Evolutionary conservation across 2,797 vertebrate species (phyloP).

Genomic region (Artibeus jamaicensis): DNA sequence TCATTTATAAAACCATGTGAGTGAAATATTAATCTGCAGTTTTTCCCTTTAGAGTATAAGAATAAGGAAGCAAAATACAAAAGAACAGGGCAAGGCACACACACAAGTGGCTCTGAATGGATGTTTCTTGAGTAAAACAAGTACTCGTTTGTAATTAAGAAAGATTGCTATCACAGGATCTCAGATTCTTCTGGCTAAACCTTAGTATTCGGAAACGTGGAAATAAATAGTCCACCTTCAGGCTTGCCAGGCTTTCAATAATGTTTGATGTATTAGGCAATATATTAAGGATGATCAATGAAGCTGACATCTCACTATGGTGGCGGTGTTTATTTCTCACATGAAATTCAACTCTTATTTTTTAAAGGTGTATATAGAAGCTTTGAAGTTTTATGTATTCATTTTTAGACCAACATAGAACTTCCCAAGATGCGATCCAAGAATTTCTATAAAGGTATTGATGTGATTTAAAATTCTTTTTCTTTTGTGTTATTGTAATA

Average conservation of each 20-base stretch:
- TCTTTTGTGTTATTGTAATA: constrained; percentile 22
- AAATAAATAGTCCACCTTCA: background rate
- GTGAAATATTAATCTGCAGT: background rate
- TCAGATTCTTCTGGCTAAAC: background rate
- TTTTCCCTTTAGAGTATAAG: background rate
- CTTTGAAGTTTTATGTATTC: background rate
- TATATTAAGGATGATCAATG: constrained; percentile 4
- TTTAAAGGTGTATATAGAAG: background rate
- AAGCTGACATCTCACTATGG: background rate
- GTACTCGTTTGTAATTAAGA: background rate
- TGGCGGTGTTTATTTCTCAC: background rate
- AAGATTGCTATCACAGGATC: background rate
- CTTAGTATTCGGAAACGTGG: background rate
- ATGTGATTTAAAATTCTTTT: background rate
- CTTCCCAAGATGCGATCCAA: background rate
- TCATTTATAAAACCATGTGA: background rate
- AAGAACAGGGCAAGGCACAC: background rate
- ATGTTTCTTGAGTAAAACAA: background rate
- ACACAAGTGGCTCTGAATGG: background rate
- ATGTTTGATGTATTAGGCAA: background rate
- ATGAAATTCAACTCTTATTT: background rate
- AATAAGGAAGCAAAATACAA: background rate
- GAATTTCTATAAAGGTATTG: background rate
- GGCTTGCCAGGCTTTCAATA: constrained; percentile 3
- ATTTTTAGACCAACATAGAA: background rate